Evolutionary conservation across 2,797 vertebrate species (phyloP).

Genomic region (Danio kyathit): DNA sequence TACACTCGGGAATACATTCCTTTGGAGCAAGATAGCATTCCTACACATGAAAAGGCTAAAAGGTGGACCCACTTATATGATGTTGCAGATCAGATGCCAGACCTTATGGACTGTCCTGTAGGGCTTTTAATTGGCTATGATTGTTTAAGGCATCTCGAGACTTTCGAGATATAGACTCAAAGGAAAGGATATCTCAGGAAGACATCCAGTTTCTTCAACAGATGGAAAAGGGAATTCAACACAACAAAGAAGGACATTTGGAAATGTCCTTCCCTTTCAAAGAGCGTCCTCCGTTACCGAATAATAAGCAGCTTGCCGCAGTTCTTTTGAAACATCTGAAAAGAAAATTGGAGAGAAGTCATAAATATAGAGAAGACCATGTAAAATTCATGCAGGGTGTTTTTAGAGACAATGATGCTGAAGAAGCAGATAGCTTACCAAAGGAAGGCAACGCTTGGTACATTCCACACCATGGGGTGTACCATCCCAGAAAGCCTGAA

Average conservation of each 20-base stretch:
- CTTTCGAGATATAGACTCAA: slow-evolving; percentile 31
- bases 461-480: too few species aligned
- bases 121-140: slow-evolving; percentile 55
- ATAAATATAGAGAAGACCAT: slow-evolving; percentile 41
- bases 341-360: slow-evolving; percentile 21
- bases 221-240: not conserved
- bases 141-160: slow-evolving; percentile 45
- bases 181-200: slow-evolving; percentile 47
- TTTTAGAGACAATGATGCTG: slow-evolving; percentile 15
- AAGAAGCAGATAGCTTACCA: not conserved
- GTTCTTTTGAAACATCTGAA: slow-evolving; percentile 40
- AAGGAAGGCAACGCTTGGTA: slow-evolving; percentile 1
- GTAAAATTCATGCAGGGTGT: slow-evolving; percentile 42
- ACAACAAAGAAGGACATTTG: slow-evolving; percentile 40
- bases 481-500: slow-evolving; percentile 2
- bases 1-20: slow-evolving; percentile 51
- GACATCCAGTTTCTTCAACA: slow-evolving; percentile 40
- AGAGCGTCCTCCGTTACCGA: slow-evolving; percentile 25
- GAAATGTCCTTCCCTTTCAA: slow-evolving; percentile 51
- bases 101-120: slow-evolving; percentile 36
- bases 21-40: slow-evolving; percentile 49
- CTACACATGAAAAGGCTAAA: slow-evolving; percentile 40
- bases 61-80: slow-evolving; percentile 40
- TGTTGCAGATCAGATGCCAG: slow-evolving; percentile 40
- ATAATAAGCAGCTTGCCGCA: too few species aligned